Base-by-base conservation (phyloP, 2,797 vertebrate species). In the Emys orbicularis region DNA sequence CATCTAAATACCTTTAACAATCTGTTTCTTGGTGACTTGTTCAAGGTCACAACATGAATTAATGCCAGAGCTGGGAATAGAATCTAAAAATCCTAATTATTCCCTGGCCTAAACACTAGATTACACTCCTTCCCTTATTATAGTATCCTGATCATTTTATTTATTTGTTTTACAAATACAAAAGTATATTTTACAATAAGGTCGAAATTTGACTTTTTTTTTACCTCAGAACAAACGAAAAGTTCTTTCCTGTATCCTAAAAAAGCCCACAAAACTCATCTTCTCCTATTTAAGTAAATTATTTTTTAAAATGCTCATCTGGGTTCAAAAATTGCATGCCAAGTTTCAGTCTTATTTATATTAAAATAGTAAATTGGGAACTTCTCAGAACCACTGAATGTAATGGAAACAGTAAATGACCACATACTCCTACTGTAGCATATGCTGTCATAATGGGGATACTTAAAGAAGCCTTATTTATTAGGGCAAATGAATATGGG, bases 401-500 rank as follows among this genome's bases (percentile, higher is more conserved):
- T 97, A 98, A 98, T 98, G 97, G 98, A 98, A 97, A 94, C 90
- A 90, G 96, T 95, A 98, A 98, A 98, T 97, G 97, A 96, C 94
- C 97, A 97, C 93, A 91, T 44, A 44, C 97, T 98, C 97, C 97
- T 97, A 96, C 93, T 95, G 92, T 83, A 87, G 96, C 84, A 96
- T 90, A 94, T 95, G 84, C 96, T 97, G 95, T 97, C 97, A 97
- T 97, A 98, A 97, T 97, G 97, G 96, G 90, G 95, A 96, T 89
- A 86, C 94, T 98, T 98, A 96, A 96, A 97, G 97, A 98, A 97
- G 96, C 95, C 96, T 98, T 98, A 98, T 98, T 98, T 98, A 98
- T 98, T 98, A 98, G 97, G 97, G 97, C 95, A 97, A 98, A 98
- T 98, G 97, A 98, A 98, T 97, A 98, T 98, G 97, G 98, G 98